Base-by-base conservation (phyloP, 2,888 invertebrate genomes). In the Rugalucina vietnamica region DNA sequence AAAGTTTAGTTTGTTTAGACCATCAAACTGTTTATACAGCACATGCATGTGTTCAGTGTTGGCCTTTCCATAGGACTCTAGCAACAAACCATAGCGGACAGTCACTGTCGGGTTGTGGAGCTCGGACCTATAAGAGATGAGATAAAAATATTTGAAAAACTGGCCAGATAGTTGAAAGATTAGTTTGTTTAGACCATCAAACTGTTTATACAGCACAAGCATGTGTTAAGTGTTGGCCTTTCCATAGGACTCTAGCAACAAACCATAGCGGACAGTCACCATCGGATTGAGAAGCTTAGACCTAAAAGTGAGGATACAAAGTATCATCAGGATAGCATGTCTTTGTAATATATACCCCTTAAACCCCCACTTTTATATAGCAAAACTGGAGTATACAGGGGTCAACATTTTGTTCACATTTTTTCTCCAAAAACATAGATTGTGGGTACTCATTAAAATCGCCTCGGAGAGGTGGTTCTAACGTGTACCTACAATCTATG, bases 21-120 rank as follows among this genome's bases (percentile, higher is more conserved):
- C 97, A 60, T 95, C 95, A 36, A 94, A 93, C 87, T 95, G 95
- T 96, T 96, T 93, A 90, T 97, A 96, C 80, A 99, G 96, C 2
- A 96, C 96, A 82, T 96, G 96, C 95, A 98, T 97, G 95, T 98
- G 98, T 86, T 98, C 97, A 91, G 97, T 97, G 91, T 97, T 97
- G 78, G 98, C 98, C 93, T 97, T 96, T 91, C 98, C 97, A 95
- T 99, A 99, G 0, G 98, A 98, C 95, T 99, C 98, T 88, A 99
- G 95, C 90, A 99, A 97, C 54, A 99, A 95, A 0, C 98, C 98
- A 95, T 98, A 98, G 21, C 98, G 96, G 21, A 98, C 97, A 57
- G 97, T 97, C 81, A 98, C 98, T 0, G 98, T 96, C 0, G 98
- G 97, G 83, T 98, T 97, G 95, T 98, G 97, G 97, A 98, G 98